Evolutionary conservation across 2,888 invertebrate species (phyloP).

Genomic region (Holacanthella duospinosa): DNA sequence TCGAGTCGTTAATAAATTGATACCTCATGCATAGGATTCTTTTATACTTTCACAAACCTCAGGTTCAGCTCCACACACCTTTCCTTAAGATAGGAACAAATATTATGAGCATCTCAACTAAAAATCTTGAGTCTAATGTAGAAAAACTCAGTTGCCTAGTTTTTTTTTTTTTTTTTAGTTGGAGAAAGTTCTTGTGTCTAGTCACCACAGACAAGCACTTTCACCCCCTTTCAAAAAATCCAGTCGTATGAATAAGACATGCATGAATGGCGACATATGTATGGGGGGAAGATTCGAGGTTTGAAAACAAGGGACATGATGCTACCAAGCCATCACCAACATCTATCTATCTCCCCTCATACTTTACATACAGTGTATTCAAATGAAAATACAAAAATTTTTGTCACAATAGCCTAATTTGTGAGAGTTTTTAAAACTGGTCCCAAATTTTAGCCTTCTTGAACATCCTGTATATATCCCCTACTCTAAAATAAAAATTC

Average conservation of each 20-base stretch:
- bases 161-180: neutral
- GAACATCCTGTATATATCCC: too few relatives aligned
- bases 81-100: neutral
- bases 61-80: neutral
- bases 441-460: too few relatives aligned
- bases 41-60: neutral
- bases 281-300: too few relatives aligned
- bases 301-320: too few relatives aligned
- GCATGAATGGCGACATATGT: neutral
- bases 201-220: neutral
- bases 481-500: too few relatives aligned
- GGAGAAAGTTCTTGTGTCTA: neutral
- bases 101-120: neutral
- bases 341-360: too few relatives aligned
- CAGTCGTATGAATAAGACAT: neutral
- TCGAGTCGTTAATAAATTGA: neutral
- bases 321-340: too few relatives aligned
- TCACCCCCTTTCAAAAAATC: neutral
- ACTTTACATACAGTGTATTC: too few relatives aligned
- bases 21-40: neutral
- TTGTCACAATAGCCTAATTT: neutral
- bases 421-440: neutral
- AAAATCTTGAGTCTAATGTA: too few relatives aligned
- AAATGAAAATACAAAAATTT: neutral
- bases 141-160: neutral